Base-by-base conservation (phyloP, 2,797 vertebrate species). In the Bucorvus abyssinicus region DNA sequence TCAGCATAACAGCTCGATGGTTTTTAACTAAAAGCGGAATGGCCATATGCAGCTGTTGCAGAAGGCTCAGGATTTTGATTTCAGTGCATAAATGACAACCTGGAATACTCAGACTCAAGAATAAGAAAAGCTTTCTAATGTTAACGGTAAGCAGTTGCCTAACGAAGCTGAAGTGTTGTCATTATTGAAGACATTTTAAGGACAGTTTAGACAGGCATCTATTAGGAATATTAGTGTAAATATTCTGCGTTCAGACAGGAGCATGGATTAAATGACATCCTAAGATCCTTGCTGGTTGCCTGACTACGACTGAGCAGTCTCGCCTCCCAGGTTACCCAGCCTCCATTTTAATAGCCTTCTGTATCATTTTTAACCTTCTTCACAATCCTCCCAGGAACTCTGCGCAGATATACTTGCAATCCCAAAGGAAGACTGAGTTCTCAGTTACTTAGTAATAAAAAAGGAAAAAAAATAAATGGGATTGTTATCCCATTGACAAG, bases 1-100 rank as follows among this genome's bases (percentile, higher is more conserved):
- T 81, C 67, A 73, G 76, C 6, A 3, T 18, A 55, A 59, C 79
- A 89, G 57, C 45, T 69, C 13, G 0, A 1, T 61, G 68, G 21
- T 40, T 81, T 91, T 78, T 77, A 87, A 92, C 70, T 60, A 14
- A 70, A 92, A 94, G 67, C 94, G 91, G 73, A 23, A 53, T 26
- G 40, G 63, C 52, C 75, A 50, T 7, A 14, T 69, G 74, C 76
- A 90, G 70, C 40, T 38, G 65, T 79, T 32, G 56, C 77, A 89
- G 74, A 71, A 79, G 45, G 74, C 83, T 74, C 56, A 32, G 44
- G 38, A 71, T 38, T 88, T 86, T 50, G 2, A 26, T 47, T 86
- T 63, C 53, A 52, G 40, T 3, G 18, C 45, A 60, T 60, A 59
- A 88, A 81, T 18, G n/a, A 59, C 80, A 77, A 34, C 34, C 17